Evolutionary conservation across 2,888 invertebrate genomes (phyloP).

Genomic region (Drosophila gaucha): DNA sequence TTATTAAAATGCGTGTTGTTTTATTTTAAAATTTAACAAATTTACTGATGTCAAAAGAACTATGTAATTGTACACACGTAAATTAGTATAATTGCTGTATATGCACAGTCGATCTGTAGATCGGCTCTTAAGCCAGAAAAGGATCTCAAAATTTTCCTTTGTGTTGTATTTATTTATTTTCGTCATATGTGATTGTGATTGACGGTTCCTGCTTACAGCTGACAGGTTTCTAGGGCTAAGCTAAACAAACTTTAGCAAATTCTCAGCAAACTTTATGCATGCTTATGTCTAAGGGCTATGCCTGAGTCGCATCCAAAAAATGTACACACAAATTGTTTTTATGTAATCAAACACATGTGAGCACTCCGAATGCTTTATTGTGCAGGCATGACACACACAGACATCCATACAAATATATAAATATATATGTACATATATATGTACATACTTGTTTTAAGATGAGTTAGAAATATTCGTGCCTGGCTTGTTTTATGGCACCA

Average conservation of each 20-base stretch:
- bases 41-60: constrained; percentile 49
- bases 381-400: constrained; percentile 15
- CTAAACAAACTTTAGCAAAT: constrained; percentile 55
- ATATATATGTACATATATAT: background rate
- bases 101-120: no score
- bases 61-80: constrained; percentile 7
- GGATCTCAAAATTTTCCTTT: background rate
- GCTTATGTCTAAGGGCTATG: background rate
- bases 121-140: background rate
- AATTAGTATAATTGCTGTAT: constrained; percentile 3
- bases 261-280: constrained; percentile 31
- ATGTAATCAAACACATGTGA: constrained; percentile 54
- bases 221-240: constrained; percentile 13
- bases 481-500: constrained; percentile 77
- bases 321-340: constrained; percentile 43
- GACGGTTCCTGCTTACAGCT: background rate
- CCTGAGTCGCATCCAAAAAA: constrained; percentile 20
- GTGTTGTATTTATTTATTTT: background rate
- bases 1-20: constrained; percentile 49
- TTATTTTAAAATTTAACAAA: constrained; percentile 59
- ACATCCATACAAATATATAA: background rate
- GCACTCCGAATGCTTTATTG: constrained; percentile 16
- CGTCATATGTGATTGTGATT: background rate
- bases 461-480: constrained; percentile 73
- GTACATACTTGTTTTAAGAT: constrained; percentile 54